These are phyloP conservation scores for Archocentrus centrarchus DNA, from an alignment of 2,113 vertebrate species.

Conservation along the genomic window DNA sequence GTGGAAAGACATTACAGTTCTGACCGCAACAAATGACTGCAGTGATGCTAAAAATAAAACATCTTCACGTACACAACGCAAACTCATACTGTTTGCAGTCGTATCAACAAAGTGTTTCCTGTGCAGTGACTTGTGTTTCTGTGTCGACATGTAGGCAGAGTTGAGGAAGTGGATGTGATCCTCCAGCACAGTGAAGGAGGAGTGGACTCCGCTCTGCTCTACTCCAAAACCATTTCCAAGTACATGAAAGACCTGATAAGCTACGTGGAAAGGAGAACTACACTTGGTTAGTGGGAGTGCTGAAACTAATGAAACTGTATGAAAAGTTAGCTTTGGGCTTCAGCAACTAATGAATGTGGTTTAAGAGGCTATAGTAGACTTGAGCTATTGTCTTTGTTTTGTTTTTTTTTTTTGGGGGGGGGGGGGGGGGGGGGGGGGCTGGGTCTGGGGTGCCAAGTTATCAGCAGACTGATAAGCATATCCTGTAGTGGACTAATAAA, in stretches of 20 bases:
- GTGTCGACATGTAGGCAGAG: conserved; percentile 59
- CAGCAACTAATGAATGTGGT: fast-evolving
- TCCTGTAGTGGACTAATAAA: background rate
- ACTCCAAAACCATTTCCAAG: conserved; percentile 92
- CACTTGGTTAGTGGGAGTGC: conserved; percentile 81
- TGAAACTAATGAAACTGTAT: background rate
- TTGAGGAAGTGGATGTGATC: conserved; percentile 89
- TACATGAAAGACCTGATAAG: conserved; percentile 94
- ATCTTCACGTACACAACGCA: fast-evolving
- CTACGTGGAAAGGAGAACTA: conserved; percentile 90
- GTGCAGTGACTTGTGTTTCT: conserved; percentile 24
- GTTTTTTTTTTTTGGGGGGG: background rate
- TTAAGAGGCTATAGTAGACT: background rate
- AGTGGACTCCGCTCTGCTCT: conserved; percentile 88
- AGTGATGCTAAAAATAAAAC: background rate
- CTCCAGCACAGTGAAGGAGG: conserved; percentile 94
- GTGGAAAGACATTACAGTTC: background rate
- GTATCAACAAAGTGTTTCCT: background rate
- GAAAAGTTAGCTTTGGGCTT: background rate
- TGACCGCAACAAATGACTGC: background rate
- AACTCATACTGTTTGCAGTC: background rate
- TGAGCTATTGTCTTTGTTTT: background rate
- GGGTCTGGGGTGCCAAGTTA: background rate
- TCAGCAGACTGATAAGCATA: background rate
- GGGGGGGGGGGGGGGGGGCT: too few species aligned